These are phyloP conservation scores for Vireo altiloquus DNA, from an alignment of 2,113 vertebrate genomes.

Conservation along the genomic window DNA sequence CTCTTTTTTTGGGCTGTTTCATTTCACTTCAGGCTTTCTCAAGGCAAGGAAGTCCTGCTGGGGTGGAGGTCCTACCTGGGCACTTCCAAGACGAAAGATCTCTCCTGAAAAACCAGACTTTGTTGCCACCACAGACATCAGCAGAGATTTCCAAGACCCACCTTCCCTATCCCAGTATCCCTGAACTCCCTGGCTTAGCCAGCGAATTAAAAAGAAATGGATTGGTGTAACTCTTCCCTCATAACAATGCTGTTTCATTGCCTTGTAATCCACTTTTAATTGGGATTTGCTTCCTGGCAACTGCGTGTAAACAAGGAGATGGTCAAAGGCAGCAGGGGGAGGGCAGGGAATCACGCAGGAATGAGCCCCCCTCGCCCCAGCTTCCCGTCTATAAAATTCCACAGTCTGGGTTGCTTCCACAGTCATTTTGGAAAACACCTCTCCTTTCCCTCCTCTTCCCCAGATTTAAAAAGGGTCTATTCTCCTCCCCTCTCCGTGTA, in stretches of 20 bases:
- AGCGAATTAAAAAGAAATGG: constrained; percentile 28
- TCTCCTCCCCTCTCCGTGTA: constrained; percentile 17
- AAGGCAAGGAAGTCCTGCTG: background rate
- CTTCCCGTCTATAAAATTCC: background rate
- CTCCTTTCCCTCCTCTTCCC: background rate
- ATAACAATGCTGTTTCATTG: constrained; percentile 48
- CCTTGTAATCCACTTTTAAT: constrained; percentile 70
- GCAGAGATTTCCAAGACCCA: background rate
- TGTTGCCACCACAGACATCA: background rate
- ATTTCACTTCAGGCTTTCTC: background rate
- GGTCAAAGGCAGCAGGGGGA: background rate
- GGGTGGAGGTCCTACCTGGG: background rate
- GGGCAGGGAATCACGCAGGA: background rate
- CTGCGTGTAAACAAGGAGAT: constrained; percentile 48
- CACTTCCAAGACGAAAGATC: background rate
- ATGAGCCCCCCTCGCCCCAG: background rate
- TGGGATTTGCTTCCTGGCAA: constrained; percentile 64
- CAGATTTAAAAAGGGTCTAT: constrained; percentile 1
- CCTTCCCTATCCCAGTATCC: background rate
- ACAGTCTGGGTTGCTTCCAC: background rate
- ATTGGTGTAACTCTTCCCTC: constrained; percentile 49
- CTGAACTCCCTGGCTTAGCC: background rate
- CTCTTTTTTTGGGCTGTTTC: background rate
- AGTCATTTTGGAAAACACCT: background rate
- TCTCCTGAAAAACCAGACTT: background rate